A percentile compares a stretch with the other conserved stretches of the same genome.
These are phyloP conservation scores for Drosophila tropicalis DNA, from an alignment of 1,140 invertebrate genomes.

Conservation along the genomic window DNA sequence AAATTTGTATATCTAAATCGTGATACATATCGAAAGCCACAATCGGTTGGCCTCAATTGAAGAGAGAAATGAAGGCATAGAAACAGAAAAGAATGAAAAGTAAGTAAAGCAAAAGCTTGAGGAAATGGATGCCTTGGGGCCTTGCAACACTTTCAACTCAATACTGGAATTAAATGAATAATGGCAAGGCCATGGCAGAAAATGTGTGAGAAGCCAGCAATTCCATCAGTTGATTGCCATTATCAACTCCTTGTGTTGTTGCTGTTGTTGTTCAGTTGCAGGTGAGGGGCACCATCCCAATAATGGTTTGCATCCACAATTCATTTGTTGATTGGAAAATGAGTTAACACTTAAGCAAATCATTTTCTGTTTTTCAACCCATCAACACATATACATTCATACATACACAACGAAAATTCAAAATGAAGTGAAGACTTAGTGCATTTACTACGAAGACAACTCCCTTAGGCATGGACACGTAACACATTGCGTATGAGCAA, in stretches of 20 bases:
- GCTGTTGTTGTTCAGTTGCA: conserved; percentile 29
- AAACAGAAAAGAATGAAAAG: neutral
- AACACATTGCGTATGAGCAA: conserved; percentile 62
- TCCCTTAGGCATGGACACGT: conserved; percentile 48
- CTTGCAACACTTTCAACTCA: conserved; percentile 64
- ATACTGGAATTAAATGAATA: conserved; percentile 72
- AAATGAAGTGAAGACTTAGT: conserved; percentile 2
- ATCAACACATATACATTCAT: conserved; percentile 27
- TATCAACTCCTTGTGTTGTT: conserved; percentile 60
- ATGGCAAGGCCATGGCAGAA: conserved; percentile 46
- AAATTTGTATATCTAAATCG: conserved; percentile 60
- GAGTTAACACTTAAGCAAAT: conserved; percentile 78
- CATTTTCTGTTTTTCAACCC: conserved; percentile 54
- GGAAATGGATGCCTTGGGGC: conserved; percentile 38
- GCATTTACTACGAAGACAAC: conserved; percentile 1
- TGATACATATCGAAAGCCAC: conserved; percentile 56
- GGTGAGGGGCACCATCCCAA: neutral
- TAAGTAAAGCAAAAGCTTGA: conserved; percentile 9
- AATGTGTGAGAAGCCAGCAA: conserved; percentile 49
- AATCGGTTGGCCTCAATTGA: conserved; percentile 34
- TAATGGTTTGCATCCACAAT: conserved; percentile 43
- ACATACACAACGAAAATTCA: conserved; percentile 56
- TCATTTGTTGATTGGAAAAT: conserved; percentile 70
- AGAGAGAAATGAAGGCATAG: conserved; percentile 31
- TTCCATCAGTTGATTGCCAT: conserved; percentile 74